Percentiles rank a stretch among this genome's conserved stretches.
phyloP scores from a whole-genome alignment of 2,113 vertebrate genomes.

The Pseudonaja textilis region DNA sequence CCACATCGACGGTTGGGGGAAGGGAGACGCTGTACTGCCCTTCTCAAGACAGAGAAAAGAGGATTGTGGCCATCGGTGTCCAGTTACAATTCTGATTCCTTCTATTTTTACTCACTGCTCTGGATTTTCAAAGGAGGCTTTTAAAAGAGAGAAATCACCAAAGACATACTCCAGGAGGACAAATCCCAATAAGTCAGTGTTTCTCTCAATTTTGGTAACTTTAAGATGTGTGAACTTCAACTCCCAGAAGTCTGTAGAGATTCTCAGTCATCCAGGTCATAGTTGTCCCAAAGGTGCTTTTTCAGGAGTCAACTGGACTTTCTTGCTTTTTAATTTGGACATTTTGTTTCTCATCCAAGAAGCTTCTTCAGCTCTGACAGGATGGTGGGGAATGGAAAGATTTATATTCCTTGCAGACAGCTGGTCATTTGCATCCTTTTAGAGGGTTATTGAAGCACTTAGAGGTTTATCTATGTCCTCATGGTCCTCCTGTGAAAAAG shows the following conservation, averaged over 20 bases:
- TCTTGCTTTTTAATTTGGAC: too few relatives aligned
- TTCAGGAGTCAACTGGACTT: too few relatives aligned
- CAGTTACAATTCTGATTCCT: not conserved
- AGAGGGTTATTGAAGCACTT: too few relatives aligned
- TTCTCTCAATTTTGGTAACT: not conserved
- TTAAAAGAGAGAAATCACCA: not conserved
- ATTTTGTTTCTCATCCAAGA: too few relatives aligned
- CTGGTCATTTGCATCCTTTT: too few relatives aligned
- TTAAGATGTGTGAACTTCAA: not conserved
- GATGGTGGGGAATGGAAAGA: too few relatives aligned
- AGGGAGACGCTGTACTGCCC: not conserved
- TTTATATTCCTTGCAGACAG: too few relatives aligned
- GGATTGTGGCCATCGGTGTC: not conserved
- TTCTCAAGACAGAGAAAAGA: not conserved
- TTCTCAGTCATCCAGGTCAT: too few relatives aligned
- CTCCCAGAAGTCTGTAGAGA: not conserved
- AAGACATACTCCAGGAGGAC: not conserved
- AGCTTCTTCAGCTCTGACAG: too few relatives aligned
- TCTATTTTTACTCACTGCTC: not conserved
- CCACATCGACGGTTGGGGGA: not conserved
- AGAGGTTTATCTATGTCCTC: too few relatives aligned
- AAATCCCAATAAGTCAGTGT: rapidly evolving
- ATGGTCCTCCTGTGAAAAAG: too few relatives aligned
- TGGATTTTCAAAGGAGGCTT: not conserved
- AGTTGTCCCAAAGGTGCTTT: too few relatives aligned